Conservation (phyloP, 2,113 vertebrate species). For the Cavia aperea region DNA sequence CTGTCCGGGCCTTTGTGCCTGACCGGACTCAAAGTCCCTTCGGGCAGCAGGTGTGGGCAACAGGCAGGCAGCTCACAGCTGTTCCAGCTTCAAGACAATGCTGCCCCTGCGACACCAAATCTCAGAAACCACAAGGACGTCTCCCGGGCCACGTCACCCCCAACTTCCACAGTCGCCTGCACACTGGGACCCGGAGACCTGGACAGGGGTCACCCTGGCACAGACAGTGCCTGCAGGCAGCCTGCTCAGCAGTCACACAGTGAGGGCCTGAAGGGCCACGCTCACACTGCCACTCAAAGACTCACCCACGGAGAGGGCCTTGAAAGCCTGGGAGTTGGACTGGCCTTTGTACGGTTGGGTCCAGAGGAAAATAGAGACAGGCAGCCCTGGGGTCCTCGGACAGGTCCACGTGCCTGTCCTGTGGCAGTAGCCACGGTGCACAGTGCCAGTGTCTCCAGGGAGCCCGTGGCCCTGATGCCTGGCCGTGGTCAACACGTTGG, state of each 20-base stretch:
- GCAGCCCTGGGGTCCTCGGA: neutral
- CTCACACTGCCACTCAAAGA: fast-evolving
- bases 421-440: neutral
- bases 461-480: neutral
- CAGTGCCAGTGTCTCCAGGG: neutral
- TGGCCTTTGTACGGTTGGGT: neutral
- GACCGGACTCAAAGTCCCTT: neutral
- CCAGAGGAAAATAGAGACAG: neutral
- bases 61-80: neutral
- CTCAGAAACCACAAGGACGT: fast-evolving
- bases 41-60: too few relatives aligned
- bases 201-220: neutral
- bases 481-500: neutral
- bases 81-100: neutral
- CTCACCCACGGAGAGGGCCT: fast-evolving
- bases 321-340: neutral
- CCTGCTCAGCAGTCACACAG: fast-evolving
- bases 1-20: neutral
- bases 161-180: neutral
- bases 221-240: neutral
- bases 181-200: neutral
- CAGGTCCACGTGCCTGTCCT: neutral
- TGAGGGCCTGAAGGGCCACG: fast-evolving
- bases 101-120: fast-evolving
- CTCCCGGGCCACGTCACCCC: fast-evolving